Base-by-base conservation (phyloP, 1,140 invertebrate genomes). In the Chelonus insularis region DNA sequence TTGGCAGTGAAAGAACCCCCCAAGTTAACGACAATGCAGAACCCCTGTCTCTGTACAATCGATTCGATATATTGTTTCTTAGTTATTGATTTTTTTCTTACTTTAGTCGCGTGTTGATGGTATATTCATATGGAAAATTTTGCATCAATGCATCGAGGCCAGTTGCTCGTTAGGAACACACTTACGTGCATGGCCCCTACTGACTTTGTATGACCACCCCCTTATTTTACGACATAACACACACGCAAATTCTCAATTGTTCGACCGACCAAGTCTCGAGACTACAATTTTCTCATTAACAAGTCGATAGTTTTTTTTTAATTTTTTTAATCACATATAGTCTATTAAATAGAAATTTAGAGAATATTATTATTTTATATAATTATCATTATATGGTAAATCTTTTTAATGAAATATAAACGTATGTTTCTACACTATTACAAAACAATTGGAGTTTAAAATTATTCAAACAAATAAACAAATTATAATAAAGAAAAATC, bases 51-150 rank as follows among this genome's bases (percentile, higher is more conserved):
- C 34, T 37, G 12, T 5, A 39, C 59, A 47, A 55, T 61, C 18
- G 48, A 56, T 69, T 75, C 70, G 71, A 70, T 72, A 67, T 65
- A 69, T 73, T 71, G 68, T 73, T 72, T 69, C 69, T 71, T 39
- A 37, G 54, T 11, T 68, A 75, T 75, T 71, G 70, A 73, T 73
- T 75, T 75, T 75, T 60, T 64, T 62, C 43, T 57, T 34, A 8
- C 51, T 23, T 16, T 36, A 39, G 59, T 64, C 60, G 63, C 52
- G 60, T 62, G 60, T 20, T 59, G 57, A 61, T 45, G 51, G 51
- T 47, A 29, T 29, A 61, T 72, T 72, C 66, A 62, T 67, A 67
- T 67, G 65, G 70, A 70, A 69, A 69, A 70, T 67, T 63, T 64
- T 50, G 60, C 62, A 65, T 64, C 65, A 64, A 64, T 55, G 32